Percentiles rank a stretch among this genome's conserved stretches.
phyloP scores from a whole-genome alignment of 2,888 invertebrate species.

The Clusia tigrina region DNA sequence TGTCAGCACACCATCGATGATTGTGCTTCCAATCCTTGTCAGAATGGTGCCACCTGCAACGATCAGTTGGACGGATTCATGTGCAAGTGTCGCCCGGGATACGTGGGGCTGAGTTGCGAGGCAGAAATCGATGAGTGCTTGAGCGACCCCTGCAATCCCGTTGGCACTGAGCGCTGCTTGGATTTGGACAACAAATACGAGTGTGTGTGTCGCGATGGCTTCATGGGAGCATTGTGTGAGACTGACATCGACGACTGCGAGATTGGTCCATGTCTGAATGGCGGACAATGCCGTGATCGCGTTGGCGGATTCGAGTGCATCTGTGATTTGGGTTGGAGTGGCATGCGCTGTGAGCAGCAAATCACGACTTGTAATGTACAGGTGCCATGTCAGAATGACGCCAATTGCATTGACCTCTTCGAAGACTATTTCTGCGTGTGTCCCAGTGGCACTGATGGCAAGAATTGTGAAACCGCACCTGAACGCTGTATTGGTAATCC shows the following conservation, averaged over 20 bases:
- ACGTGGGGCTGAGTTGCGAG: slow-evolving; percentile 90
- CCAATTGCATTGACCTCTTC: slow-evolving; percentile 89
- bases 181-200: slow-evolving; percentile 87
- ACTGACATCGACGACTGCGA: slow-evolving; percentile 88
- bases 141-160: slow-evolving; percentile 88
- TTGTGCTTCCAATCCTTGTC: slow-evolving; percentile 88
- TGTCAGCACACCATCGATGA: slow-evolving; percentile 95
- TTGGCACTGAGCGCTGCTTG: slow-evolving; percentile 88
- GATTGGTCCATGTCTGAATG: slow-evolving; percentile 85
- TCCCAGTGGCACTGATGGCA: slow-evolving; percentile 94
- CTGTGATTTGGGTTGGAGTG: slow-evolving; percentile 88
- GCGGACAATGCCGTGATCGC: slow-evolving; percentile 87
- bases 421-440: slow-evolving; percentile 72
- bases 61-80: slow-evolving; percentile 89
- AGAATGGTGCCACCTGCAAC: slow-evolving; percentile 88
- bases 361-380: slow-evolving; percentile 83
- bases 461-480: slow-evolving; percentile 95
- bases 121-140: slow-evolving; percentile 92
- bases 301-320: slow-evolving; percentile 83
- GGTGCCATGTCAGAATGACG: slow-evolving; percentile 91
- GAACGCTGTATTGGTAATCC: slow-evolving; percentile 76
- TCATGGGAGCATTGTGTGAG: slow-evolving; percentile 84
- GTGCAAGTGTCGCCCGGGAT: slow-evolving; percentile 94
- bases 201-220: slow-evolving; percentile 91
- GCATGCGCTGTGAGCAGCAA: slow-evolving; percentile 84